These are phyloP conservation scores for Poeciliopsis prolifica DNA, from an alignment of 2,113 vertebrate species.

Conservation along the genomic window DNA sequence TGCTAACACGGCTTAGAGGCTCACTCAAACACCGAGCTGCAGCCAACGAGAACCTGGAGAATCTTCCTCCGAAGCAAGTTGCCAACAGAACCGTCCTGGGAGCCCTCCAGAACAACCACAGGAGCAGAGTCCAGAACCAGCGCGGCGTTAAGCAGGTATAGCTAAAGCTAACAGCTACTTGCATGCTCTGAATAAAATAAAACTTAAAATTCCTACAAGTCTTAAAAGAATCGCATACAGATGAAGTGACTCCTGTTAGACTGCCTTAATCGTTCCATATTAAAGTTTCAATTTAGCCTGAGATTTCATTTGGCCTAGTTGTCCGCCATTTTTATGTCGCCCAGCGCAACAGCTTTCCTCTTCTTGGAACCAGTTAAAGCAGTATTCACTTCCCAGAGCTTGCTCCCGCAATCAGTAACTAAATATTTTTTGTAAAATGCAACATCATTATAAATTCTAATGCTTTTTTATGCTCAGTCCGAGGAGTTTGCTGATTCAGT, in stretches of 20 bases:
- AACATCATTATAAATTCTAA: too few relatives aligned
- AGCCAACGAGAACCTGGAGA: constrained; percentile 87
- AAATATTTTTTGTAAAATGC: neutral
- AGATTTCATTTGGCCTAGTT: fast-evolving
- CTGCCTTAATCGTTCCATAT: neutral
- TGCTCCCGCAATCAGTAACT: neutral
- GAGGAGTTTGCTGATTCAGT: neutral
- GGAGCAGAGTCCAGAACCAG: constrained; percentile 51
- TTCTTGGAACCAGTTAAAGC: too few relatives aligned
- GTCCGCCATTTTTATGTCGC: constrained; percentile 55
- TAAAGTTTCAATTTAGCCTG: neutral
- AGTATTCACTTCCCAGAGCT: neutral
- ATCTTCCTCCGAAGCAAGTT: constrained; percentile 76
- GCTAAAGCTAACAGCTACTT: neutral
- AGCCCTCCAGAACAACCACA: constrained; percentile 78
- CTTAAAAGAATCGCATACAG: neutral
- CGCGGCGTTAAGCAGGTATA: constrained; percentile 70
- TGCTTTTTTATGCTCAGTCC: neutral
- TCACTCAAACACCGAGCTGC: constrained; percentile 49
- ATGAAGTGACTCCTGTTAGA: neutral
- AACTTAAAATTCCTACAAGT: neutral
- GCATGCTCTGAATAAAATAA: constrained; percentile 26
- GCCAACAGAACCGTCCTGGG: constrained; percentile 82
- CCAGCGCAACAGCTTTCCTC: too few relatives aligned
- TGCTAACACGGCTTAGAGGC: constrained; percentile 61